These are phyloP conservation scores for Formica aserva DNA, from an alignment of 2,888 invertebrate species.

Conservation along the genomic window DNA sequence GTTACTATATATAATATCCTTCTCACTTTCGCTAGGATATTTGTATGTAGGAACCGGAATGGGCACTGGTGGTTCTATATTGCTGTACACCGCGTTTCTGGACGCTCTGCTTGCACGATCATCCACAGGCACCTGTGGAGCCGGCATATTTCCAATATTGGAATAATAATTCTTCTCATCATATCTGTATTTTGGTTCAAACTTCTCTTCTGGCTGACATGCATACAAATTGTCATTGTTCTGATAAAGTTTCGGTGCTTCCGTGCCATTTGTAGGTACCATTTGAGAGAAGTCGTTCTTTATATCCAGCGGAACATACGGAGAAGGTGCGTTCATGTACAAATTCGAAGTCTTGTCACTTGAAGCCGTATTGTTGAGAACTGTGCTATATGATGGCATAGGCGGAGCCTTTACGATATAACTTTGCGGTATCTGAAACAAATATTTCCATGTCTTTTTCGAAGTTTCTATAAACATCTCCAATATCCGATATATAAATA, in stretches of 20 bases:
- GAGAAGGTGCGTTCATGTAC: conserved; percentile 83
- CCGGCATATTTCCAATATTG: conserved; percentile 82
- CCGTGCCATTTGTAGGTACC: conserved; percentile 75
- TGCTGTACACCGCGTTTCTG: conserved; percentile 84
- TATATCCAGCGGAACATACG: conserved; percentile 77
- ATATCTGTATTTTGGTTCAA: conserved; percentile 80
- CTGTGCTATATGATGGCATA: conserved; percentile 92
- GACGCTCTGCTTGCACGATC: conserved; percentile 77
- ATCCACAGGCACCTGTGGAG: conserved; percentile 79
- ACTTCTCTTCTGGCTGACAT: conserved; percentile 80
- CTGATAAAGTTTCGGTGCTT: conserved; percentile 78
- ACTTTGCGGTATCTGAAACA: conserved; percentile 91
- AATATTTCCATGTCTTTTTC: neutral
- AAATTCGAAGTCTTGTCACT: conserved; percentile 81
- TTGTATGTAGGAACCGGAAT: conserved; percentile 79
- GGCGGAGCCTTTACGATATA: conserved; percentile 90
- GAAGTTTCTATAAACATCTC: conserved; percentile 52
- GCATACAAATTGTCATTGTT: conserved; percentile 82
- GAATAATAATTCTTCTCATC: conserved; percentile 84
- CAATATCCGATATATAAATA: conserved; percentile 14
- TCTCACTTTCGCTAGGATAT: conserved; percentile 80
- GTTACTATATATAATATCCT: conserved; percentile 87
- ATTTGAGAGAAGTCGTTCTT: conserved; percentile 82
- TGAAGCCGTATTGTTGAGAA: conserved; percentile 87
- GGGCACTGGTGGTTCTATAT: conserved; percentile 81